Evolutionary conservation across 2,888 invertebrate species (phyloP).

Genomic region (Lepidochrysops patricia): DNA sequence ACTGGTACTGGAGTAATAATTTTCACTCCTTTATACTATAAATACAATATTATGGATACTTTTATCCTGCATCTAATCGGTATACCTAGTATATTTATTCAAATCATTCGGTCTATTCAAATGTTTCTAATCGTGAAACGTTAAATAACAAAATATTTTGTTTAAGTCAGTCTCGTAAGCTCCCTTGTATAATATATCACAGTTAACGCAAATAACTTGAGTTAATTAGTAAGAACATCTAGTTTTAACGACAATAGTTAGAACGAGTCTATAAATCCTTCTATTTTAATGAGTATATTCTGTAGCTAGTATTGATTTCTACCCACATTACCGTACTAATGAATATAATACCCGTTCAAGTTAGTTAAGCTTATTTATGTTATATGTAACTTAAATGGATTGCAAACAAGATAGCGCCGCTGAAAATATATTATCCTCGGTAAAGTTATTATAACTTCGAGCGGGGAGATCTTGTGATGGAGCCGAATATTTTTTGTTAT

Average conservation of each 20-base stretch:
- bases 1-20: too few relatives aligned
- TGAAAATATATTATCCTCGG: constrained; percentile 1
- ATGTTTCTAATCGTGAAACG: too few relatives aligned
- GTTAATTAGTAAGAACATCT: background rate
- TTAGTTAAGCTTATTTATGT: background rate
- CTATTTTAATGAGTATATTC: background rate
- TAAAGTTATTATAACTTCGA: background rate
- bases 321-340: constrained; percentile 10
- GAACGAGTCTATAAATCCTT: background rate
- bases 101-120: too few relatives aligned
- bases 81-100: too few relatives aligned
- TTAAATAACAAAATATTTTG: too few relatives aligned
- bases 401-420: background rate
- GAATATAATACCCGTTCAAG: background rate
- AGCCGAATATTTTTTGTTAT: background rate
- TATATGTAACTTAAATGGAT: background rate
- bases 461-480: background rate
- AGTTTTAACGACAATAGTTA: background rate
- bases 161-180: background rate
- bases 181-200: background rate
- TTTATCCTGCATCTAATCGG: too few relatives aligned
- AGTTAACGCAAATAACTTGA: background rate
- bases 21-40: too few relatives aligned
- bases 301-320: constrained; percentile 3
- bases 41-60: too few relatives aligned